Percentiles rank a stretch among this genome's conserved stretches.
phyloP scores from a whole-genome alignment of 2,113 vertebrate genomes.

The Gobio gobio region DNA sequence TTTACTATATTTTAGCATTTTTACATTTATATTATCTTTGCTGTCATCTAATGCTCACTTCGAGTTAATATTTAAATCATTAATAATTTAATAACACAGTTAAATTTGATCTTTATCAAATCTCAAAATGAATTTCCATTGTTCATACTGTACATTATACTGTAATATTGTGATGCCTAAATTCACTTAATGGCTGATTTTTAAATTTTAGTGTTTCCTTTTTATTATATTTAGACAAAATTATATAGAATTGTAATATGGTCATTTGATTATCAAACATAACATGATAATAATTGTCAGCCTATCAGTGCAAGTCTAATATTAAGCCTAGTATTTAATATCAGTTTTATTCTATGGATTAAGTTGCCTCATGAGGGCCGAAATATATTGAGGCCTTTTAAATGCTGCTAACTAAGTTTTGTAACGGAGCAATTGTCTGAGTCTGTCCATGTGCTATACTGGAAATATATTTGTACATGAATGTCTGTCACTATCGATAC shows the following conservation, averaged over 20 bases:
- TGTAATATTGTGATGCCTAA: not conserved
- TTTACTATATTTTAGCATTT: not conserved
- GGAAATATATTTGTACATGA: slow-evolving; percentile 15
- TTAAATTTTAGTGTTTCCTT: not conserved
- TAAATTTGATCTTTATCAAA: not conserved
- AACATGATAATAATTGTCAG: not conserved
- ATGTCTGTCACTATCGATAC: slow-evolving; percentile 10
- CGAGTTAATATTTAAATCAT: not conserved
- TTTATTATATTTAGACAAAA: not conserved
- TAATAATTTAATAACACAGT: not conserved
- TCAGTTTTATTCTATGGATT: not conserved
- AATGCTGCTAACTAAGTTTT: not conserved
- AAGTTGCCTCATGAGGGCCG: not conserved
- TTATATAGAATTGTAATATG: not conserved
- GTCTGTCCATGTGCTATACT: not conserved
- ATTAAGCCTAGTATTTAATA: not conserved
- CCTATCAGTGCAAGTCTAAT: not conserved
- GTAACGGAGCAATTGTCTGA: not conserved
- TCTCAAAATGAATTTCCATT: not conserved
- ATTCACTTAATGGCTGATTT: too few species aligned
- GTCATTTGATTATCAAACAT: not conserved
- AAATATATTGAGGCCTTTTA: not conserved
- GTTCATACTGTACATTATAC: not conserved
- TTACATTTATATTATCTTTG: not conserved
- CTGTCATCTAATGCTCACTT: not conserved